These are phyloP conservation scores for Sycobia sp. DNA, from an alignment of 1,140 invertebrate genomes.

Conservation along the genomic window DNA sequence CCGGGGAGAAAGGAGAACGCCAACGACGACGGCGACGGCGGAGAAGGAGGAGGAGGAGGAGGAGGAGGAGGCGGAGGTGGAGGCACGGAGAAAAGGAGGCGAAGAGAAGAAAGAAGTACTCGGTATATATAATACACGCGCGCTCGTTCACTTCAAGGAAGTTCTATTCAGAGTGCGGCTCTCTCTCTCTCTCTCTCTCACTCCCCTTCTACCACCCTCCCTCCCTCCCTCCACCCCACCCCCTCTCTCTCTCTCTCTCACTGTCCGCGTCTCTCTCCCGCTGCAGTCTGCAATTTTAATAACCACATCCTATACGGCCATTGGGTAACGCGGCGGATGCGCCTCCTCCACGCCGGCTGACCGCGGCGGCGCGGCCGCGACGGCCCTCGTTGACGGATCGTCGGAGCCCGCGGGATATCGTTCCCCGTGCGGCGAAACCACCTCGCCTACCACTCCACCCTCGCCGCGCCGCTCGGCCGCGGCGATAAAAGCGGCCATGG, in stretches of 20 bases:
- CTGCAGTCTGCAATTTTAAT: constrained; percentile 56
- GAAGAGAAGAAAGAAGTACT: constrained; percentile 13
- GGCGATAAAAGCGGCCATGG: no score
- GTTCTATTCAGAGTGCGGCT: constrained; percentile 42
- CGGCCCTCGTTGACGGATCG: constrained; percentile 9
- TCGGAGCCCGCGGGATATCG: not conserved
- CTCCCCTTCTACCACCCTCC: no score
- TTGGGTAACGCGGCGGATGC: constrained; percentile 54
- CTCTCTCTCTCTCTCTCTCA: no score
- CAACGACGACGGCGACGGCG: not conserved
- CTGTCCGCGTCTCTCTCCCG: no score
- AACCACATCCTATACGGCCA: constrained; percentile 57
- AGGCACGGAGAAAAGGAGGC: not conserved
- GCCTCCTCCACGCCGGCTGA: constrained; percentile 41
- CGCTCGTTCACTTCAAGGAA: constrained; percentile 51
- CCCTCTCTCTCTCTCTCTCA: no score
- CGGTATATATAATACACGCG: constrained; percentile 21
- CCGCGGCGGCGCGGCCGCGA: constrained; percentile 20
- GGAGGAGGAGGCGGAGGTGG: not conserved
- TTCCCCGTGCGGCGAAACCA: not conserved
- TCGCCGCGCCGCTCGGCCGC: no score
- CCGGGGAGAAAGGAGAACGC: not conserved
- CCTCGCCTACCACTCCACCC: no score
- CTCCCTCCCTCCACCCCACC: no score
- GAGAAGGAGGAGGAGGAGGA: not conserved